These are phyloP conservation scores for Phasianus colchicus DNA, from an alignment of 2,113 vertebrate genomes.

Conservation along the genomic window DNA sequence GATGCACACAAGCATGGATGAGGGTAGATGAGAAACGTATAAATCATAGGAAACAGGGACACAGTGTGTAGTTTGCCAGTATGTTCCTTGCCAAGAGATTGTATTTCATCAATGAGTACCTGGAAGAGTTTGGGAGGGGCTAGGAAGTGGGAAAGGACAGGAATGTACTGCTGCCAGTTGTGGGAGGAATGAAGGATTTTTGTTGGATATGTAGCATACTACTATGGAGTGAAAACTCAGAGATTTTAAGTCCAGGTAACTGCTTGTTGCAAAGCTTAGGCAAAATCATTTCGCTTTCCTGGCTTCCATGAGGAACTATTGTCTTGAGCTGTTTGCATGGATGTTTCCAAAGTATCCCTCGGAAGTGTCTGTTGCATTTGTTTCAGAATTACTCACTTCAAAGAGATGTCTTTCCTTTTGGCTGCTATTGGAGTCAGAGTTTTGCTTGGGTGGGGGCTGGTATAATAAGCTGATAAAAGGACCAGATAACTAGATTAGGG, in stretches of 20 bases:
- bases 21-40: neutral
- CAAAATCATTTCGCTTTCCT: neutral
- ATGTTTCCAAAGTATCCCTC: neutral
- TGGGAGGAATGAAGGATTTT: neutral
- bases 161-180: neutral
- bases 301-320: neutral
- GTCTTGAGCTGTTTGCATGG: neutral
- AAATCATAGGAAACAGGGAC: neutral
- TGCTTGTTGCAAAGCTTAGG: neutral
- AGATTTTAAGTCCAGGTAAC: neutral
- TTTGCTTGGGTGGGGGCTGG: neutral
- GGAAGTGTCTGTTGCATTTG: neutral
- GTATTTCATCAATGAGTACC: neutral
- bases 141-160: neutral
- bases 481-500: slow-evolving; percentile 58
- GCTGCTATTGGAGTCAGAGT: neutral
- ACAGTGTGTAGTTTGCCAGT: neutral
- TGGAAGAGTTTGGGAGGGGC: neutral
- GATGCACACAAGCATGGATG: neutral
- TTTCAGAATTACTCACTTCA: neutral
- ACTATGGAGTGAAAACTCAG: neutral
- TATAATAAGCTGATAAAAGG: slow-evolving; percentile 51
- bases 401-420: neutral
- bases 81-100: neutral
- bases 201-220: neutral